A percentile compares a stretch with the other conserved stretches of the same genome.
These are phyloP conservation scores for Listronotus oregonensis DNA, from an alignment of 1,140 invertebrate genomes.

Conservation along the genomic window DNA sequence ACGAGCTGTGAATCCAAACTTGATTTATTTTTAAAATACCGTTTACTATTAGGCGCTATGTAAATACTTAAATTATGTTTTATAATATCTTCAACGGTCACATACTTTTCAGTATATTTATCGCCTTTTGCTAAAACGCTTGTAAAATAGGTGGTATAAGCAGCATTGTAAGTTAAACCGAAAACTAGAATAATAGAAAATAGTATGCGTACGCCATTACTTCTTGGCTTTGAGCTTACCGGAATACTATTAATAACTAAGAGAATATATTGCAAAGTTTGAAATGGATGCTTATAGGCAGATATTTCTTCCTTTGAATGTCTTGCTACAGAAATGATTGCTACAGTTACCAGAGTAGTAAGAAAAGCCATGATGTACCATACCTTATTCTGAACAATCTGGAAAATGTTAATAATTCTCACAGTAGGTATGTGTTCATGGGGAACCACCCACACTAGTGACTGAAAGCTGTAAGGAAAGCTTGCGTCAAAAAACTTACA, in stretches of 20 bases:
- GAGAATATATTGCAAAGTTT: slow-evolving; percentile 1
- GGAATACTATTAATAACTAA: slow-evolving; percentile 5
- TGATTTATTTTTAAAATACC: slow-evolving; percentile 18
- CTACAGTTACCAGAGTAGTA: not conserved
- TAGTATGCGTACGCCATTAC: slow-evolving; percentile 5
- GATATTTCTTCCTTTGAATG: not conserved
- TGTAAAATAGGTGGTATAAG: slow-evolving; percentile 24
- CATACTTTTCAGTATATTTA: slow-evolving; percentile 21
- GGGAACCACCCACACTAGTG: slow-evolving; percentile 20
- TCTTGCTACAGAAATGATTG: slow-evolving; percentile 10
- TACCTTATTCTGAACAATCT: slow-evolving; percentile 22
- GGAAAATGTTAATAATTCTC: not conserved
- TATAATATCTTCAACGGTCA: slow-evolving; percentile 10
- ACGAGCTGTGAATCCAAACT: not conserved
- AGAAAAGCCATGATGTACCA: slow-evolving; percentile 17
- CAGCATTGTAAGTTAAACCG: slow-evolving; percentile 14
- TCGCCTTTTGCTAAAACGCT: slow-evolving; percentile 16
- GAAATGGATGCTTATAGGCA: not conserved
- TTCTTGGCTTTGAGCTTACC: slow-evolving; percentile 16
- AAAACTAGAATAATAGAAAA: slow-evolving; percentile 29
- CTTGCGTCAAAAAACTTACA: slow-evolving; percentile 20
- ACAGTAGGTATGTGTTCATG: slow-evolving; percentile 18
- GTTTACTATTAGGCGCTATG: slow-evolving; percentile 15
- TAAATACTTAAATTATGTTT: slow-evolving; percentile 14
- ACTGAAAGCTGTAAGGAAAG: slow-evolving; percentile 16